These are phyloP conservation scores for Drosophila lutescens DNA, from an alignment of 2,888 invertebrate genomes.

Conservation along the genomic window DNA sequence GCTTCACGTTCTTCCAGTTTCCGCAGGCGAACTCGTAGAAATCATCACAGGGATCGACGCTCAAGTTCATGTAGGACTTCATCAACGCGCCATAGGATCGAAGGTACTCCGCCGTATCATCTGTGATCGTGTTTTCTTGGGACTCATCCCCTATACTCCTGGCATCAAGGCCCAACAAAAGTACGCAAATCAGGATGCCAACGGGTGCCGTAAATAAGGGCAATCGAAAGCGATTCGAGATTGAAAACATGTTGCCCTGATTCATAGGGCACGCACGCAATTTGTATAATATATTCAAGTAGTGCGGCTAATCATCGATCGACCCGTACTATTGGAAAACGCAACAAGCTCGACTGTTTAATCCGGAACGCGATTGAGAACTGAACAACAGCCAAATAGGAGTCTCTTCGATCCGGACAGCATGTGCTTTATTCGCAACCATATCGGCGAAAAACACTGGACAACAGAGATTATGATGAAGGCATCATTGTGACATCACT, in stretches of 20 bases:
- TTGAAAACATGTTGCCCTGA: conserved; percentile 46
- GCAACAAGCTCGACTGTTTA: conserved; percentile 34
- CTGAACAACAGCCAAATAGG: conserved; percentile 34
- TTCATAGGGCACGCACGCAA: conserved; percentile 13
- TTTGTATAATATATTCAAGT: conserved; percentile 10
- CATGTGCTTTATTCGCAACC: conserved; percentile 23
- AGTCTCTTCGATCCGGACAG: conserved; percentile 18
- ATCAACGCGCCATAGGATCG: conserved; percentile 71
- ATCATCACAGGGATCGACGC: conserved; percentile 79
- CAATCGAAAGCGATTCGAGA: conserved; percentile 9
- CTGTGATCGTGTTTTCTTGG: conserved; percentile 47
- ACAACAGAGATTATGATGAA: neutral
- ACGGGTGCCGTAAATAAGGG: neutral
- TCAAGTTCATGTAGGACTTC: conserved; percentile 79
- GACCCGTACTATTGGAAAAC: conserved; percentile 38
- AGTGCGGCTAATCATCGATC: conserved; percentile 47
- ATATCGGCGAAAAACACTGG: conserved; percentile 15
- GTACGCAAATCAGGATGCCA: conserved; percentile 24
- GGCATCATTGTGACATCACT: neutral
- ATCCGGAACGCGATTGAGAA: conserved; percentile 51
- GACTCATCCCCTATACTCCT: conserved; percentile 15
- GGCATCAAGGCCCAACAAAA: conserved; percentile 26
- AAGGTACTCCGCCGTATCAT: conserved; percentile 47
- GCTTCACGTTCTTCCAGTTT: conserved; percentile 75
- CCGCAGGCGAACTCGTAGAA: conserved; percentile 83